A percentile compares a stretch with the other conserved stretches of the same genome.
Conservation (phyloP, 2,113 vertebrate species). For the human region DNA sequence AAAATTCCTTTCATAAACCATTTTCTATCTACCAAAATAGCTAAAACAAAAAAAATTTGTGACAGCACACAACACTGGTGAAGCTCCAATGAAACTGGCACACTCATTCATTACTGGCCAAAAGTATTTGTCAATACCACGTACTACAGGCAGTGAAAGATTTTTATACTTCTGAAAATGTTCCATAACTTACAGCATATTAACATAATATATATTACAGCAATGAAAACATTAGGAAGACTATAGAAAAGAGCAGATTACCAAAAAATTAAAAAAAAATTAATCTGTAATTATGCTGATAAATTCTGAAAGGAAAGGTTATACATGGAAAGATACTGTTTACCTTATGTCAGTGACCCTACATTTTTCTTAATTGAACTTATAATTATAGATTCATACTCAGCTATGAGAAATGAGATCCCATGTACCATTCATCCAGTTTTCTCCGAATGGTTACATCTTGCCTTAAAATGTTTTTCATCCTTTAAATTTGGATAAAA, state of each 20-base stretch:
- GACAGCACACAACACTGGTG: neutral
- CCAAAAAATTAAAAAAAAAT: neutral
- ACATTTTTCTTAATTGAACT: neutral
- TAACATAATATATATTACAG: neutral
- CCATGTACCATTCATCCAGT: neutral
- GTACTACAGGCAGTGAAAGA: neutral
- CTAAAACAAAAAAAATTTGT: neutral
- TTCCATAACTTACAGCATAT: neutral
- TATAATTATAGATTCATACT: neutral
- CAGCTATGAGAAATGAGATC: neutral
- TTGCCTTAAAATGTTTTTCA: neutral
- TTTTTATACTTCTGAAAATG: neutral
- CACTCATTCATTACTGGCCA: neutral
- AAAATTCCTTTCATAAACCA: neutral
- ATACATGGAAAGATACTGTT: neutral
- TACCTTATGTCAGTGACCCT: neutral
- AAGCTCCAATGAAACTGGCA: neutral
- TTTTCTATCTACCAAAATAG: constrained; percentile 4
- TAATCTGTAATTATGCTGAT: neutral
- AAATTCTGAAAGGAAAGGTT: neutral
- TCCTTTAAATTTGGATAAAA: neutral
- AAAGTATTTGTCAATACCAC: neutral
- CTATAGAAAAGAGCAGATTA: neutral
- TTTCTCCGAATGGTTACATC: neutral
- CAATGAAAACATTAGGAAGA: neutral